These are phyloP conservation scores for Trachymyrmex cornetzi DNA, from an alignment of 1,140 invertebrate species.

Conservation along the genomic window DNA sequence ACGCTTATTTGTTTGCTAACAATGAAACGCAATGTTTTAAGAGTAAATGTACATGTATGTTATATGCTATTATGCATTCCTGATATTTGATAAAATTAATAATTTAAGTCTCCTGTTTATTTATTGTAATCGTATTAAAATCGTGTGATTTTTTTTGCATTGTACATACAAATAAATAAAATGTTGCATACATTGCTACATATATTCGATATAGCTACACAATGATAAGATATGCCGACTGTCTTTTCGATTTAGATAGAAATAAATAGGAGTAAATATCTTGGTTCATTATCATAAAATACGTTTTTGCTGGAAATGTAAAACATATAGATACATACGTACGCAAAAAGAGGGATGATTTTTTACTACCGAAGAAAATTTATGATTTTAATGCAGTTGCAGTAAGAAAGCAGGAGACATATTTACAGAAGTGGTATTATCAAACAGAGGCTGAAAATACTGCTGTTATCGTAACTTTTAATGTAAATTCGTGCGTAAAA, in stretches of 20 bases:
- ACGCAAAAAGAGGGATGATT: neutral
- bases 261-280: neutral
- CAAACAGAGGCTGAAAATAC: conserved; percentile 25
- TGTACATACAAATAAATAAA: neutral
- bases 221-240: neutral
- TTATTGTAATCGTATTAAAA: neutral
- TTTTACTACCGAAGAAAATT: neutral
- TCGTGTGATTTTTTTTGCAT: neutral
- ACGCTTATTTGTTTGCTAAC: neutral
- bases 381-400: neutral
- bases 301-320: neutral
- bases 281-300: neutral
- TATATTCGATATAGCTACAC: neutral
- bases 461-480: conserved; percentile 16
- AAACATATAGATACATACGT: neutral
- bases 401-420: neutral
- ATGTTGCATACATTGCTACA: neutral
- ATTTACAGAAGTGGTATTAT: neutral
- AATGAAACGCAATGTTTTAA: neutral
- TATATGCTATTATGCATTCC: conserved; percentile 26
- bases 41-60: conserved; percentile 9
- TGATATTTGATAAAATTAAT: conserved; percentile 30
- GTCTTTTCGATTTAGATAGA: neutral
- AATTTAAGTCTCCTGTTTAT: conserved; percentile 14
- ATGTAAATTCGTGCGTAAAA: conserved; percentile 8